Evolutionary conservation across 2,888 invertebrate species (phyloP).

Genomic region (Ctena decussata): DNA sequence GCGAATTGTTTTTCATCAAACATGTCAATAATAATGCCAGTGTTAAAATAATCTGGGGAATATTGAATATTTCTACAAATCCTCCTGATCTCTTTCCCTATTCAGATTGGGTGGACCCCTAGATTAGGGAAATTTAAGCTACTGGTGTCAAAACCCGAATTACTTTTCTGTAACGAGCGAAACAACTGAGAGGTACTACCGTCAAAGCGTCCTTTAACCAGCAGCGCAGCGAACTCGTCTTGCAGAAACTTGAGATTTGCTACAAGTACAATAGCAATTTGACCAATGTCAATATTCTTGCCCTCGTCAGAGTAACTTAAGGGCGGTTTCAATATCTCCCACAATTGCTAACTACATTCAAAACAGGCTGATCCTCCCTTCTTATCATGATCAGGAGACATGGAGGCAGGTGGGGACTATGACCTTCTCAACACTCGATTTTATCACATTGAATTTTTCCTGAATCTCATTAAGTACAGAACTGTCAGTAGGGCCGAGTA

Average conservation of each 20-base stretch:
- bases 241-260: slow-evolving; percentile 10
- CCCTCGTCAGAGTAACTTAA: slow-evolving; percentile 4
- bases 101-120: not conserved
- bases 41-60: not conserved
- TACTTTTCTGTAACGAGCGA: not conserved
- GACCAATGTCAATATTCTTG: not conserved
- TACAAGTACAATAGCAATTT: not conserved
- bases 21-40: not conserved
- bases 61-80: not conserved
- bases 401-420: slow-evolving; percentile 2
- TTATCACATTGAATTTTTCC: slow-evolving; percentile 8
- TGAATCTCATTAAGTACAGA: not conserved
- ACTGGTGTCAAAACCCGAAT: not conserved
- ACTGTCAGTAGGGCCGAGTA: not conserved
- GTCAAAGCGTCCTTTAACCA: slow-evolving; percentile 7
- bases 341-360: slow-evolving; percentile 5
- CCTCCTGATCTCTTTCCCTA: not conserved
- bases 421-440: slow-evolving; percentile 3
- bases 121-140: not conserved
- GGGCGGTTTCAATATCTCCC: slow-evolving; percentile 14
- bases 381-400: slow-evolving; percentile 4
- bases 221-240: not conserved
- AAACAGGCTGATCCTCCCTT: slow-evolving; percentile 1
- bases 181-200: not conserved
- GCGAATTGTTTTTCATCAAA: not conserved